Percentiles rank a stretch among this genome's conserved stretches.
Evolutionary conservation across 2,888 invertebrate species (phyloP).

Genomic region (Eupithecia exiguata): DNA sequence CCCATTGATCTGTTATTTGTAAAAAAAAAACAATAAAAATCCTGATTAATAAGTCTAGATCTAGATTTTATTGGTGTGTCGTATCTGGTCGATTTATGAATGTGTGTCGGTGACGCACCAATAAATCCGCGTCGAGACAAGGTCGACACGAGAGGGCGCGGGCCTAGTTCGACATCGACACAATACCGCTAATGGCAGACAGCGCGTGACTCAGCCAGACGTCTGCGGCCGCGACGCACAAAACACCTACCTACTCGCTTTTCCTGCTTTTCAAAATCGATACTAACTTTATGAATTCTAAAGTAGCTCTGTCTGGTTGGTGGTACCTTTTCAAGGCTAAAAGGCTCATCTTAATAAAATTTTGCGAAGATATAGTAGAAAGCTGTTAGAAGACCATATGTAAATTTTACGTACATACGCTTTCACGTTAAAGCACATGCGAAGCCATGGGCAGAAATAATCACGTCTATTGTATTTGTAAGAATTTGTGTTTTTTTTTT

Average conservation of each 20-base stretch:
- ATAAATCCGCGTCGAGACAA: conserved; percentile 81
- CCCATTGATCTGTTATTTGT: too few relatives aligned
- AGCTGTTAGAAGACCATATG: background rate
- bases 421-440: background rate
- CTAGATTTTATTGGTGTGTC: conserved; percentile 8
- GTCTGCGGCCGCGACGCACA: conserved; percentile 16
- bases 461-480: background rate
- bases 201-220: conserved; percentile 68
- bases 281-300: background rate
- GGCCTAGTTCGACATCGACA: conserved; percentile 60
- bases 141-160: conserved; percentile 80
- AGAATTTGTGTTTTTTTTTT: too few relatives aligned
- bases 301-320: background rate
- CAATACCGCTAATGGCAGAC: conserved; percentile 62
- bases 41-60: conserved; percentile 1
- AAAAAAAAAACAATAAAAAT: background rate
- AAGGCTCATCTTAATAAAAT: background rate
- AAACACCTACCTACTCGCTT: background rate
- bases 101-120: conserved; percentile 70
- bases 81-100: conserved; percentile 21
- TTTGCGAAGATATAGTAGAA: background rate
- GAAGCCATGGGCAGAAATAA: background rate
- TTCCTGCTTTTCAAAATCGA: conserved; percentile 7
- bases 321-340: background rate
- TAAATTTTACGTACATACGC: background rate